A percentile compares a stretch with the other conserved stretches of the same genome.
phyloP scores from a whole-genome alignment of 2,113 vertebrate genomes.

The Microtus oregoni region DNA sequence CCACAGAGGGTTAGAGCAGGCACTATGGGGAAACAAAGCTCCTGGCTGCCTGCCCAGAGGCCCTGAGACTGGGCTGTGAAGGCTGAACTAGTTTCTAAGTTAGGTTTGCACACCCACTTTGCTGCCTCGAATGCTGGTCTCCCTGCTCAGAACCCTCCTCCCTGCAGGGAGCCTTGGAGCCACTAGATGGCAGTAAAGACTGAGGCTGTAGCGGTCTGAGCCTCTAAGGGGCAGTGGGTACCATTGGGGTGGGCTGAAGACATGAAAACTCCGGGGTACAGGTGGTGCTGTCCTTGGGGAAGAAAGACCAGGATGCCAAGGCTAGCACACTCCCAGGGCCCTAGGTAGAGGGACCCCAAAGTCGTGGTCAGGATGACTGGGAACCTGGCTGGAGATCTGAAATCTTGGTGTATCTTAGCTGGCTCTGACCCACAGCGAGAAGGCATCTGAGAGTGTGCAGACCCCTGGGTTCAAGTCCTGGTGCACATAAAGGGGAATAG shows the following conservation, averaged over 20 bases:
- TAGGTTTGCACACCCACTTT: too few species aligned
- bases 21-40: not conserved
- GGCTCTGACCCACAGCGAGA: not conserved
- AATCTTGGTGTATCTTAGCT: not conserved
- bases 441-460: rapidly evolving
- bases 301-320: too few species aligned
- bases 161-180: not conserved
- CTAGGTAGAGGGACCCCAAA: not conserved
- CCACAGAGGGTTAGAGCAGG: not conserved
- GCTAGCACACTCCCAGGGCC: too few species aligned
- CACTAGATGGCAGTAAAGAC: conserved; percentile 88
- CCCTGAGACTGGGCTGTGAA: not conserved
- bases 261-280: rapidly evolving
- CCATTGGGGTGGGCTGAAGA: rapidly evolving
- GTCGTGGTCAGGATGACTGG: not conserved
- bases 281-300: not conserved
- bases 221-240: rapidly evolving
- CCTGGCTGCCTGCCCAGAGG: not conserved
- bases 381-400: not conserved
- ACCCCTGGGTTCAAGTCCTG: not conserved
- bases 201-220: not conserved
- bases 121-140: not conserved
- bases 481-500: not conserved
- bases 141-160: rapidly evolving
- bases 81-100: not conserved